phyloP scores from a whole-genome alignment of 2,113 vertebrate genomes.

The Haliaeetus leucogaster region DNA sequence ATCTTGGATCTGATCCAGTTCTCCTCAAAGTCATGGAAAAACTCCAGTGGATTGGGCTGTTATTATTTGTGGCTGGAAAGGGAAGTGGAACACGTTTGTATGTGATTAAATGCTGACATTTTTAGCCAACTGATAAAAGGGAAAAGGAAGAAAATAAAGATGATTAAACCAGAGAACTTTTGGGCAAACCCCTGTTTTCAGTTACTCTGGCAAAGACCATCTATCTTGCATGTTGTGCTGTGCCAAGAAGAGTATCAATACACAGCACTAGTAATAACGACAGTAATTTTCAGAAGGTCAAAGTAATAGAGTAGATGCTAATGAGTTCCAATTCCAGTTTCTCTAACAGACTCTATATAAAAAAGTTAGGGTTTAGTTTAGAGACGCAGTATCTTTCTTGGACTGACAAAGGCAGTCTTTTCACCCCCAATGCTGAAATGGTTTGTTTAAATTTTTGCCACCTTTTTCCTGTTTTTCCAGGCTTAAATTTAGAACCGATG shows the following conservation, averaged over 20 bases:
- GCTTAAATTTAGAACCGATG: background rate
- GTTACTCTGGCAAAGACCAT: background rate
- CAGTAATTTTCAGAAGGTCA: constrained; percentile 23
- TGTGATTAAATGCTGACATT: constrained; percentile 19
- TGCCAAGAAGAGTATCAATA: background rate
- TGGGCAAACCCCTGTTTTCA: background rate
- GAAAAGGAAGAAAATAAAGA: constrained; percentile 4
- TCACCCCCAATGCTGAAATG: background rate
- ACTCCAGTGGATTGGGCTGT: constrained; percentile 1
- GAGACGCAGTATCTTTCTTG: background rate
- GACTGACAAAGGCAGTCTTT: background rate
- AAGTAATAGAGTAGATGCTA: background rate
- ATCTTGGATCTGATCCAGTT: background rate
- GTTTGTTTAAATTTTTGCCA: background rate
- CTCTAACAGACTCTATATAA: background rate
- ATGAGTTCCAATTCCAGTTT: background rate
- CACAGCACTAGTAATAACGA: background rate
- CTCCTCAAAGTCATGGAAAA: constrained; percentile 13
- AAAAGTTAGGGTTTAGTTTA: background rate
- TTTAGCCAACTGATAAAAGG: background rate
- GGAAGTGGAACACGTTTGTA: background rate
- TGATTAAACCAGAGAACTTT: background rate
- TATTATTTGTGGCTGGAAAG: constrained; percentile 8
- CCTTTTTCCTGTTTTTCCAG: background rate
- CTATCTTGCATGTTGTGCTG: background rate